Evolutionary conservation across 2,797 vertebrate species (phyloP), one percentile per base, ranked within the genome.

Genomic region (Parambassis ranga): DNA sequence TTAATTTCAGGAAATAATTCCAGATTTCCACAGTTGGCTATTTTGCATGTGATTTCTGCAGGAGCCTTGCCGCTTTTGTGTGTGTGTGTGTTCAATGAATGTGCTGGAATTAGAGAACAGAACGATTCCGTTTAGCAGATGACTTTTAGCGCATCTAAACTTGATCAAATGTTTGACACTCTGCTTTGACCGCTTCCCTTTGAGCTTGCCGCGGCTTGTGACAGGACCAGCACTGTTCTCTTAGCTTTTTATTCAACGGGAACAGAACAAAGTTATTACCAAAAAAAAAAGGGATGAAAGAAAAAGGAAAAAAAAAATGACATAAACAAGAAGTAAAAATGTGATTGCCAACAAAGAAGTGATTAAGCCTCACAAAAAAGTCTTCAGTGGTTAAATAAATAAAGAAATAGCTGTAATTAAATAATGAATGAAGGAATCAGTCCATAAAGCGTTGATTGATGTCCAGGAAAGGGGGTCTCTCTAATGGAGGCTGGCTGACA

Each of bases 401-500:
- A 86, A 85, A 89, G 70, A 89, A 90, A 86, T 84, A 79, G 81
- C 82, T 83, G 85, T 88, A 90, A 90, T 90, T 88, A 90, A 92
- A 91, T 90, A 91, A 92, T 90, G 86, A 89, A 90, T 85, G 81
- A 90, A 89, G 82, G 83, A 91, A 91, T 88, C 87, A 82, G 87
- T 78, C 87, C 84, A 86, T 87, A 90, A 92, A 88, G 93, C 89
- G 46, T 77, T 98, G 97, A 98, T 95, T 97, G 96, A 97, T 95
- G 96, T 91, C 93, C 94, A 88, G 84, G 92, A 94, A 95, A 93
- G 93, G 93, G 89, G 89, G 91, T 91, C 81, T 93, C 90, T 91
- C 91, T 95, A 95, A 95, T 92, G 92, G 94, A 92, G 92, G 90
- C 92, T 74, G 92, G 87, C 91, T 97, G 96, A 96, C 95, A 96